Conservation (phyloP, 1,140 invertebrate species). For the Drosophila takahashii region DNA sequence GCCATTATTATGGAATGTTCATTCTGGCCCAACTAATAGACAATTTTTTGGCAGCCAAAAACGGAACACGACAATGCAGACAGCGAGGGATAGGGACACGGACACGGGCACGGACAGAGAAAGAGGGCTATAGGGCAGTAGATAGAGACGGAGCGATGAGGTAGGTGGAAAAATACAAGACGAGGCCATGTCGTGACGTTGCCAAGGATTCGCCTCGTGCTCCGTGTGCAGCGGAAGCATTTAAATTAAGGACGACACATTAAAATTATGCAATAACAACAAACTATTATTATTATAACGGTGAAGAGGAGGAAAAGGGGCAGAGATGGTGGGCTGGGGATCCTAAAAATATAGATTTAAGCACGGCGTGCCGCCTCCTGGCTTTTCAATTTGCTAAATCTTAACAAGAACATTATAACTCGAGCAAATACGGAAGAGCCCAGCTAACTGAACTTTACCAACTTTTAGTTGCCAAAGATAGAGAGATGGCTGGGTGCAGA, state of each 20-base stretch:
- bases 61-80: constrained; percentile 57
- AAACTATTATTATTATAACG: constrained; percentile 62
- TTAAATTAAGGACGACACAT: constrained; percentile 83
- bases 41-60: constrained; percentile 78
- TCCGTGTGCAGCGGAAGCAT: constrained; percentile 78
- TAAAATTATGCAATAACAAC: constrained; percentile 83
- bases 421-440: constrained; percentile 7
- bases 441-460: constrained; percentile 15
- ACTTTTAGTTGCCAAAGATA: constrained; percentile 31
- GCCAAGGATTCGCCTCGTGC: constrained; percentile 69
- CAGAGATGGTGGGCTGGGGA: background rate
- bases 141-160: background rate
- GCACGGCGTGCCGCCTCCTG: background rate
- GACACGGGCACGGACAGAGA: background rate
- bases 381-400: constrained; percentile 41
- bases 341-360: constrained; percentile 29
- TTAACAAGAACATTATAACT: constrained; percentile 37
- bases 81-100: background rate
- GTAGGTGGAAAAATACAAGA: constrained; percentile 38
- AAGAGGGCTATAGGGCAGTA: background rate
- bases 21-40: constrained; percentile 78
- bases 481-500: constrained; percentile 2
- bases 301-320: background rate
- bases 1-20: constrained; percentile 79
- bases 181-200: constrained; percentile 68